Evolutionary conservation across 2,888 invertebrate genomes (phyloP).

Genomic region (Oxytorus armatus): DNA sequence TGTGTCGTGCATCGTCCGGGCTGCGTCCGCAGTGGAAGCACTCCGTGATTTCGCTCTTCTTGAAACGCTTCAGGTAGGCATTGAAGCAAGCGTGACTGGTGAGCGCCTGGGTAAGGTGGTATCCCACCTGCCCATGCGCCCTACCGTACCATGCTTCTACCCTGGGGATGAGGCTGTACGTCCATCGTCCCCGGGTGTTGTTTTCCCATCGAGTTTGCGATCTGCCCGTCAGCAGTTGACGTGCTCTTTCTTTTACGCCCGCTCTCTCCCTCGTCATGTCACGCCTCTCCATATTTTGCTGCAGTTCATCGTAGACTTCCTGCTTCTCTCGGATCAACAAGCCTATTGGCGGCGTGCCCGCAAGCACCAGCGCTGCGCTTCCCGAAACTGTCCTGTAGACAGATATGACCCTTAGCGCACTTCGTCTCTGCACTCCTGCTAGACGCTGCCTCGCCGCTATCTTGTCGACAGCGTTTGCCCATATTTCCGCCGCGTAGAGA

Average conservation of each 20-base stretch:
- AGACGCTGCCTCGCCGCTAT: constrained; percentile 14
- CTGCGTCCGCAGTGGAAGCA: constrained; percentile 66
- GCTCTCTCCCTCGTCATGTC: not conserved
- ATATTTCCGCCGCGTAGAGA: constrained; percentile 60
- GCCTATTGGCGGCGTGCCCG: constrained; percentile 44
- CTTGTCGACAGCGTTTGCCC: constrained; percentile 39
- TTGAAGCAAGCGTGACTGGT: constrained; percentile 71
- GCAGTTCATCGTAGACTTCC: constrained; percentile 34
- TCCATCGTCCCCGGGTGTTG: constrained; percentile 45
- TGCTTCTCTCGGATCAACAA: constrained; percentile 39
- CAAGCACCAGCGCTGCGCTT: constrained; percentile 32
- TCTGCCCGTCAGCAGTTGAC: not conserved
- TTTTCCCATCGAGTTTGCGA: constrained; percentile 40
- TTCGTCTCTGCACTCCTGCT: constrained; percentile 32
- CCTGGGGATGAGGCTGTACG: constrained; percentile 44
- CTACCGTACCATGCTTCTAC: constrained; percentile 45
- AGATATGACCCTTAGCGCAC: constrained; percentile 34
- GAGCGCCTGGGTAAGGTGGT: constrained; percentile 67
- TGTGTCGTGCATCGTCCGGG: constrained; percentile 42
- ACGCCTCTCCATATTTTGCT: not conserved
- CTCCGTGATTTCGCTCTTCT: constrained; percentile 72
- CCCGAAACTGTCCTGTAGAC: constrained; percentile 51
- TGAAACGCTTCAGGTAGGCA: constrained; percentile 61
- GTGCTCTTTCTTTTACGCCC: constrained; percentile 13
- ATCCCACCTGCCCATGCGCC: constrained; percentile 52